Conservation (phyloP, 2,113 vertebrate genomes). For the Tenrec ecaudatus region DNA sequence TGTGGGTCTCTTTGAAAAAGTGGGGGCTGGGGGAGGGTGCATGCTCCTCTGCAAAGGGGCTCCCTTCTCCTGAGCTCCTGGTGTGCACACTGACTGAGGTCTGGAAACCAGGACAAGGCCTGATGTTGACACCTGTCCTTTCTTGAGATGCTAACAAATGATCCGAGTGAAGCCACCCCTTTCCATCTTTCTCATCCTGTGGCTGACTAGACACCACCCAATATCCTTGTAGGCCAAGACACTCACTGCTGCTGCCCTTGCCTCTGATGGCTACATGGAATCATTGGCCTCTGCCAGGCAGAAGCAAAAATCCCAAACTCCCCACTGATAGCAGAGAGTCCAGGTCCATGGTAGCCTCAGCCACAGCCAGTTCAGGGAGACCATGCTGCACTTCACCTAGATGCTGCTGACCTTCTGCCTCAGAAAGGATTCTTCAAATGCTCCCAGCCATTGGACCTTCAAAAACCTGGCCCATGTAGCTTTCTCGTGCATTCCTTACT, state of each 20-base stretch:
- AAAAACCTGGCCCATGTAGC: background rate
- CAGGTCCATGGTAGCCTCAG: background rate
- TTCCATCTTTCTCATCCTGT: background rate
- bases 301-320: background rate
- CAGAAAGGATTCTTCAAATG: background rate
- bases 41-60: too few species aligned
- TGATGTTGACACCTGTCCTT: background rate
- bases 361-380: background rate
- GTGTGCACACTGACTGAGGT: background rate
- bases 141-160: background rate
- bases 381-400: too few species aligned
- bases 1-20: too few species aligned
- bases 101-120: background rate
- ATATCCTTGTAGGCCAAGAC: background rate
- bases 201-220: background rate
- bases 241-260: background rate
- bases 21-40: background rate
- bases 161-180: background rate
- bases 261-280: background rate
- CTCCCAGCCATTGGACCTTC: background rate
- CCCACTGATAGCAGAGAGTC: fast-evolving
- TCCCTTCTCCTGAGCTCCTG: too few species aligned
- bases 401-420: background rate
- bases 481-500: background rate
- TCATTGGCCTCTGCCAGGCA: background rate